Percentiles rank a stretch among this genome's conserved stretches.
Conservation (phyloP, 2,113 vertebrate species). For the Neolamprologus hecqui region DNA sequence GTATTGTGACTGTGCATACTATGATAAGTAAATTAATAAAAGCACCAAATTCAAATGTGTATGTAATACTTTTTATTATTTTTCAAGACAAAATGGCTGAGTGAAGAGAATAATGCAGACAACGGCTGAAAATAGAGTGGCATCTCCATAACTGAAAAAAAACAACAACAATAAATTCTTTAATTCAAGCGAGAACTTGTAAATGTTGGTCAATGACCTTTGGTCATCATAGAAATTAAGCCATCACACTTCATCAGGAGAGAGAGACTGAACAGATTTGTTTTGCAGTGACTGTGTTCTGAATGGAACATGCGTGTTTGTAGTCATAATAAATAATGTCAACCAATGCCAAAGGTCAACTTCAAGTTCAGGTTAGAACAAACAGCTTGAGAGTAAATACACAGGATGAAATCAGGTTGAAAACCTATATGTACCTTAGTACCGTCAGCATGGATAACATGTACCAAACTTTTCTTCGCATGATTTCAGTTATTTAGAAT, state of each 20-base stretch:
- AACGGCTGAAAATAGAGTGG: slow-evolving; percentile 85
- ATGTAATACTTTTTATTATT: slow-evolving; percentile 70
- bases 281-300: slow-evolving; percentile 82
- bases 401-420: slow-evolving; percentile 85
- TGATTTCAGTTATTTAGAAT: slow-evolving; percentile 62
- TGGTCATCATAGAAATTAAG: slow-evolving; percentile 78
- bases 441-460: slow-evolving; percentile 78
- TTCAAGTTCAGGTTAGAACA: slow-evolving; percentile 92
- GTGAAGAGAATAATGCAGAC: slow-evolving; percentile 98
- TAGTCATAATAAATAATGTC: slow-evolving; percentile 95
- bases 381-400: slow-evolving; percentile 84
- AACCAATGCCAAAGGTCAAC: slow-evolving; percentile 91
- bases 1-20: not conserved
- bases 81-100: slow-evolving; percentile 92
- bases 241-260: slow-evolving; percentile 64
- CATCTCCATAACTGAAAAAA: slow-evolving; percentile 79
- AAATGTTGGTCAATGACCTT: slow-evolving; percentile 90
- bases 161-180: slow-evolving; percentile 45
- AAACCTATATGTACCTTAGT: slow-evolving; percentile 90
- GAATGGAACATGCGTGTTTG: slow-evolving; percentile 79
- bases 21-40: not conserved
- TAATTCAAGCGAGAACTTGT: slow-evolving; percentile 64
- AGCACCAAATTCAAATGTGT: slow-evolving; percentile 36
- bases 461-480: slow-evolving; percentile 77
- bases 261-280: slow-evolving; percentile 78